Conservation (phyloP, 2,113 vertebrate species). For the rat (Rattus norvegicus) region GRCr8 NC_086035.1:8627501-8628000, state of each 20-base stretch:
- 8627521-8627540: neutral
- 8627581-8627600: neutral
- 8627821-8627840: neutral
- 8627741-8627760: neutral
- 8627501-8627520: neutral
- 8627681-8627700: neutral
- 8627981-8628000: neutral
- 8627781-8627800: neutral
- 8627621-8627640: too few relatives aligned
- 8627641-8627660: neutral
- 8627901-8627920: neutral
- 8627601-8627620: too few relatives aligned
- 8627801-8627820: neutral
- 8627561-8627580: neutral
- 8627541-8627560: neutral
- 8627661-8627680: rapidly evolving
- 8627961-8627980: neutral
- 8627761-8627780: neutral
- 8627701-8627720: neutral
- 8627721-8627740: too few relatives aligned
- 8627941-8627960: rapidly evolving
- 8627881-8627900: too few relatives aligned
- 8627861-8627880: too few relatives aligned
- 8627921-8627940: neutral
- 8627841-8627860: rapidly evolving